These are phyloP conservation scores for Pristionchus maxplancki DNA, from an alignment of 2,888 invertebrate genomes.

Conservation along the genomic window DNA sequence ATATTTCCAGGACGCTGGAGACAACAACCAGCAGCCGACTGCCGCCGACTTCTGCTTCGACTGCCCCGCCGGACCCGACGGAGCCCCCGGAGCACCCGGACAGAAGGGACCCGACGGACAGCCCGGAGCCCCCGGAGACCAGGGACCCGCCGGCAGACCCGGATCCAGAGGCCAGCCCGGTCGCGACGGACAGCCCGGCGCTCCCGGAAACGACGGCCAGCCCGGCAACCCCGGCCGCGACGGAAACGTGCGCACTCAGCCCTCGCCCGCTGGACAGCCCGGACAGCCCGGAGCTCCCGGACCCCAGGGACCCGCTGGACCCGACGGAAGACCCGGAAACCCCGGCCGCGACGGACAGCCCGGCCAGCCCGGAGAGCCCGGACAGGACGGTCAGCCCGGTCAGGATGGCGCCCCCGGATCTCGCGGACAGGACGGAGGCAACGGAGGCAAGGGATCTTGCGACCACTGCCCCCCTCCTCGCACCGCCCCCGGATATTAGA, in stretches of 20 bases:
- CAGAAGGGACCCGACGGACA: slow-evolving; percentile 48
- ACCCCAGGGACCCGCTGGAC: slow-evolving; percentile 54
- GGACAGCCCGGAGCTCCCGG: slow-evolving; percentile 50
- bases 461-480: slow-evolving; percentile 54
- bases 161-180: slow-evolving; percentile 47
- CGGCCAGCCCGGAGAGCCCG: slow-evolving; percentile 50
- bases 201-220: slow-evolving; percentile 51
- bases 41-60: slow-evolving; percentile 53
- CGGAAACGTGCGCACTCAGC: slow-evolving; percentile 48
- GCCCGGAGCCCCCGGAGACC: slow-evolving; percentile 48
- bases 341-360: slow-evolving; percentile 52
- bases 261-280: slow-evolving; percentile 52
- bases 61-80: slow-evolving; percentile 51
- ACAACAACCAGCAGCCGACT: slow-evolving; percentile 28
- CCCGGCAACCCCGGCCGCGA: slow-evolving; percentile 52
- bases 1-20: slow-evolving; percentile 40
- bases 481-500: slow-evolving; percentile 53
- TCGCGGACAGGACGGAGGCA: slow-evolving; percentile 51
- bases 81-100: slow-evolving; percentile 48
- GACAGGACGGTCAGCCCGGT: slow-evolving; percentile 51
- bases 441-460: slow-evolving; percentile 54
- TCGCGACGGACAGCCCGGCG: slow-evolving; percentile 53
- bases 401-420: slow-evolving; percentile 48
- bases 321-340: slow-evolving; percentile 50
- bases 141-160: slow-evolving; percentile 49